phyloP scores from a whole-genome alignment of 2,888 invertebrate species.

The Omphaloscelis lunosa region DNA sequence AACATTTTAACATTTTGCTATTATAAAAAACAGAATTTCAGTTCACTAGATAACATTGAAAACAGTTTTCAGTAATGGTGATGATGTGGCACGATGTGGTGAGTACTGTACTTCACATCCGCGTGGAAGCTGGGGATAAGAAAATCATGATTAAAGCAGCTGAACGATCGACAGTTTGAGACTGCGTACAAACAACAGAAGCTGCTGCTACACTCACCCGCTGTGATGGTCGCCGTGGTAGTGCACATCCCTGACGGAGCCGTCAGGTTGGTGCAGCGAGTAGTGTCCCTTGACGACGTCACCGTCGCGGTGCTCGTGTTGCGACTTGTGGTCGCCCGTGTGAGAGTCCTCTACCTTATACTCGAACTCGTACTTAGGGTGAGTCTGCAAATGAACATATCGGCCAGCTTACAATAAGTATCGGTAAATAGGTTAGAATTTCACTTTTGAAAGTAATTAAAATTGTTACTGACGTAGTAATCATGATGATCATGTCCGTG shows the following conservation, averaged over 20 bases:
- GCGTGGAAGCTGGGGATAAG: constrained; percentile 75
- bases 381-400: constrained; percentile 68
- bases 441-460: neutral
- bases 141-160: neutral
- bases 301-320: constrained; percentile 87
- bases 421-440: neutral
- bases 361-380: constrained; percentile 89
- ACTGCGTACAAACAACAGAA: no score
- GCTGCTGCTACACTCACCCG: constrained; percentile 26
- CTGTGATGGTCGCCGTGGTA: constrained; percentile 80
- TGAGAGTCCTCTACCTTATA: constrained; percentile 89
- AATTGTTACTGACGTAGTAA: constrained; percentile 43
- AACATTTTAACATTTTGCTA: neutral
- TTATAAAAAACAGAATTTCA: neutral
- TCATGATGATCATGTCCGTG: constrained; percentile 71
- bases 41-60: neutral
- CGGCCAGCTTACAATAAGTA: neutral
- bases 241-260: constrained; percentile 87
- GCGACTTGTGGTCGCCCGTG: constrained; percentile 88
- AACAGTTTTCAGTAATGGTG: constrained; percentile 59
- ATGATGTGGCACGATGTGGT: constrained; percentile 73
- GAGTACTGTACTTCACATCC: constrained; percentile 72
- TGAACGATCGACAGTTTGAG: neutral
- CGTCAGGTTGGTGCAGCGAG: constrained; percentile 86
- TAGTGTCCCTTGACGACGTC: constrained; percentile 81